Evolutionary conservation across 2,888 invertebrate genomes (phyloP), one percentile per base, ranked within the genome.

Genomic region (Mythimna pallens): DNA sequence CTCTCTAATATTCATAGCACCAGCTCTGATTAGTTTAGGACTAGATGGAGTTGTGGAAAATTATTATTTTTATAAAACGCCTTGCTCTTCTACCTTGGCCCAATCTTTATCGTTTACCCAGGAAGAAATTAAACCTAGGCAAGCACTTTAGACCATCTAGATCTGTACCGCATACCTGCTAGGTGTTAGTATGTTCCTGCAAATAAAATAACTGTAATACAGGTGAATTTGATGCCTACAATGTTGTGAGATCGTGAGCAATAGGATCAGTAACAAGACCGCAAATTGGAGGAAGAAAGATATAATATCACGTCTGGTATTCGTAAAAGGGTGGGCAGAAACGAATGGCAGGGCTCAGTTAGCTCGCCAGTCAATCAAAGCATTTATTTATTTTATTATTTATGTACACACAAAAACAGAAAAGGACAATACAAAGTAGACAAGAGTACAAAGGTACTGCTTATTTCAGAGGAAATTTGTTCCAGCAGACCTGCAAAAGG

Each of bases 111-210:
- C 79, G 81, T 86, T 84, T 86, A 87, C 90, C 89, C 91, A 91
- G 93, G 93, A 93, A 93, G 93, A 89, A 89, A 91, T 91, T 90
- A 90, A 89, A 84, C 81, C 82, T 70, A 78, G 85, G 84, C 84
- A 80, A 84, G 86, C 85, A 85, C 87, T 87, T 85, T 81, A 85
- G 81, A 78, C 78, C 78, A 88, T 88, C 88, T 88, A 87, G 87
- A 87, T 88, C 86, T 80, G 76, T 70, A 52, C 59, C 8, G 88
- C 87, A 86, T 90, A 88, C 84, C 78, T n/a, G 71, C 72, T 77
- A 80, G 82, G 88, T 87, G 88, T 85, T 84, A 80, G 78, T 75
- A 78, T 74, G 82, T 78, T 78, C 81, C 52, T 67, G 78, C 64
- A 68, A 73, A 82, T 83, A 83, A 86, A 83, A 86, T 79, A 76